Conservation (phyloP, 2,888 invertebrate species). For the Lydus trimaculatus region DNA sequence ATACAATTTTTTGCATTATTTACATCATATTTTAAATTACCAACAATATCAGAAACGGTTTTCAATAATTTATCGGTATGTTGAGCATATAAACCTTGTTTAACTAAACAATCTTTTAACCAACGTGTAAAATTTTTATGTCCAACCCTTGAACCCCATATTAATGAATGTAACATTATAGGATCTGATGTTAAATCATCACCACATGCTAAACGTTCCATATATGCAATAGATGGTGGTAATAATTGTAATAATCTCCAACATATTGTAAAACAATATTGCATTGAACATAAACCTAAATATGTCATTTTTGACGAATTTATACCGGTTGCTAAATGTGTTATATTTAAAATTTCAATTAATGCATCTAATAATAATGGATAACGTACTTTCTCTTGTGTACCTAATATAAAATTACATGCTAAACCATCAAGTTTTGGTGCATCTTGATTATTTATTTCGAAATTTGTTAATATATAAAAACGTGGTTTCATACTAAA, state of each 20-base stretch:
- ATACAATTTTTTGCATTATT: conserved; percentile 69
- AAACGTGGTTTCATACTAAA: conserved; percentile 86
- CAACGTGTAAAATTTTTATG: conserved; percentile 87
- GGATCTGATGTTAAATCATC: conserved; percentile 72
- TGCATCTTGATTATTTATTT: conserved; percentile 78
- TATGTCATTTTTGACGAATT: conserved; percentile 61
- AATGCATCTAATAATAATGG: conserved; percentile 85
- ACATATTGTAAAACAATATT: conserved; percentile 88
- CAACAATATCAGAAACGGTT: conserved; percentile 75
- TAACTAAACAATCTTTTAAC: conserved; percentile 90
- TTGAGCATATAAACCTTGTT: conserved; percentile 89
- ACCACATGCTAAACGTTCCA: conserved; percentile 78
- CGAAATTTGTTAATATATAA: conserved; percentile 85
- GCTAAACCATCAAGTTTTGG: conserved; percentile 93
- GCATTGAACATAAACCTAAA: conserved; percentile 80
- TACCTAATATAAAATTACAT: conserved; percentile 92
- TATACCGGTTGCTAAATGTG: conserved; percentile 68
- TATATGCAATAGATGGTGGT: conserved; percentile 88
- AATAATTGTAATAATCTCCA: conserved; percentile 85
- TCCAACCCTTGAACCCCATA: conserved; percentile 89
- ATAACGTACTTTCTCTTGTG: conserved; percentile 90
- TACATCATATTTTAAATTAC: conserved; percentile 68
- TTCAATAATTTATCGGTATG: conserved; percentile 75
- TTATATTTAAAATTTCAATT: conserved; percentile 81
- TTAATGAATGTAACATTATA: conserved; percentile 79